Evolutionary conservation across 2,113 vertebrate species (phyloP).

Genomic region (Sinocyclocheilus maitianheensis): DNA sequence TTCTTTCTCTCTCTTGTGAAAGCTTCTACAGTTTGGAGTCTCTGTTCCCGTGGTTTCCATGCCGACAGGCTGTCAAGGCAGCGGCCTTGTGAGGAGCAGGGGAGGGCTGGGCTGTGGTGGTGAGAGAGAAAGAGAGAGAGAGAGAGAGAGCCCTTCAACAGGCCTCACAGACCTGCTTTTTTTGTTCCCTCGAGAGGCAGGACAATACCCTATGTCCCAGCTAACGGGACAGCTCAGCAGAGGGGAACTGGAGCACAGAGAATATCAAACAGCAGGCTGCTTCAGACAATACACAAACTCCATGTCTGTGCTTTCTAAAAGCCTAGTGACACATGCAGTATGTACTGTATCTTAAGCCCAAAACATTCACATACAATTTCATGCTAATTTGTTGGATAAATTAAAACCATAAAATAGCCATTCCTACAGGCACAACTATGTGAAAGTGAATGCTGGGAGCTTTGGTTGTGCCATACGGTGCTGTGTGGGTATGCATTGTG

Average conservation of each 20-base stretch:
- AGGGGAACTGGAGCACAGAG: slow-evolving; percentile 73
- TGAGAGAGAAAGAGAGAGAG: slow-evolving; percentile 57
- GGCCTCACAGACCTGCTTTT: slow-evolving; percentile 77
- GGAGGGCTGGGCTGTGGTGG: slow-evolving; percentile 50
- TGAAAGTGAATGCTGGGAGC: slow-evolving; percentile 55
- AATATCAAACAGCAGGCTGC: slow-evolving; percentile 79
- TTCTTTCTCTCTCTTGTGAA: slow-evolving; percentile 52
- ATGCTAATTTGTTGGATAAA: background rate
- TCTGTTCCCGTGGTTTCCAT: slow-evolving; percentile 67
- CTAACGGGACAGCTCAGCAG: slow-evolving; percentile 74
- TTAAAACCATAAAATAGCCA: background rate
- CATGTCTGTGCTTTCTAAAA: slow-evolving; percentile 57
- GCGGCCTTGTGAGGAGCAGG: slow-evolving; percentile 43
- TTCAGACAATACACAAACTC: slow-evolving; percentile 73
- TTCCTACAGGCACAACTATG: slow-evolving; percentile 40
- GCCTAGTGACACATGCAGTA: slow-evolving; percentile 52
- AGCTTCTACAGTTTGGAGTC: slow-evolving; percentile 58
- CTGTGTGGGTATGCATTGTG: slow-evolving; percentile 54
- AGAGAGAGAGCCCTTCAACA: slow-evolving; percentile 64
- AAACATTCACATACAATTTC: slow-evolving; percentile 42
- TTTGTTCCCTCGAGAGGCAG: slow-evolving; percentile 73
- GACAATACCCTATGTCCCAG: slow-evolving; percentile 76
- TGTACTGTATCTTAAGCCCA: background rate
- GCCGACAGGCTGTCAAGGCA: slow-evolving; percentile 59
- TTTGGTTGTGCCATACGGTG: slow-evolving; percentile 46